Evolutionary conservation across 2,888 invertebrate species (phyloP), one percentile per base, ranked within the genome.

Genomic region (Aphodius granarius): DNA sequence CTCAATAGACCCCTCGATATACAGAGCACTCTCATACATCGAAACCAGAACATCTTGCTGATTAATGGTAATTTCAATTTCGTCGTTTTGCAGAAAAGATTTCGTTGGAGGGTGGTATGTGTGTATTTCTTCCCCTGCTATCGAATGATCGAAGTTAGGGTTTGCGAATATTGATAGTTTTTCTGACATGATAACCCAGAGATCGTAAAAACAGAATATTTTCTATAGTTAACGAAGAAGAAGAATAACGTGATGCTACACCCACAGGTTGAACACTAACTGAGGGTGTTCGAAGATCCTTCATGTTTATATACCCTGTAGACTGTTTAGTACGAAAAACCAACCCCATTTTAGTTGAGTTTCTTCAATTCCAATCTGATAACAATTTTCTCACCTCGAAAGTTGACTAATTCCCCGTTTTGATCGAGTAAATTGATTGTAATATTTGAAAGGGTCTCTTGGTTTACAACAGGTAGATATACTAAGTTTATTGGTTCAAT

Each of bases 401-500:
- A 81, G 77, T 82, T 81, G 6, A 82, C 78, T 3, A 72, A 77
- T 16, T 77, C 66, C n/a, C 77, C 81, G 71, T 80, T 76, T 77
- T 82, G 81, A 79, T 82, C 81, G 19, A 78, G 4, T 5, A 76
- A 16, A 2, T 65, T 72, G 5, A 78, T 18, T 4, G 78, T 76
- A n/a, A 78, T 78, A 65, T 72, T 73, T 43, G 43, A 43, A 43
- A 43, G 6, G 13, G 16, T 75, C 73, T 9, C 75, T 76, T 15
- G 22, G 9, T n/a, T 18, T 23, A 65, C 74, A 15, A 74, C 43
- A 15, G 76, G 78, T 63, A 78, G 63, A 66, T 78, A 76, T 9
- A 78, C 17, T 13, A 83, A 80, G 78, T 82, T 83, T 76, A 72
- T 77, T 3, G 84, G 84, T n/a, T 81, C 81, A 77, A 85, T 85